Base-by-base conservation (phyloP, 2,113 vertebrate species). In the Atractosteus spatula region DNA sequence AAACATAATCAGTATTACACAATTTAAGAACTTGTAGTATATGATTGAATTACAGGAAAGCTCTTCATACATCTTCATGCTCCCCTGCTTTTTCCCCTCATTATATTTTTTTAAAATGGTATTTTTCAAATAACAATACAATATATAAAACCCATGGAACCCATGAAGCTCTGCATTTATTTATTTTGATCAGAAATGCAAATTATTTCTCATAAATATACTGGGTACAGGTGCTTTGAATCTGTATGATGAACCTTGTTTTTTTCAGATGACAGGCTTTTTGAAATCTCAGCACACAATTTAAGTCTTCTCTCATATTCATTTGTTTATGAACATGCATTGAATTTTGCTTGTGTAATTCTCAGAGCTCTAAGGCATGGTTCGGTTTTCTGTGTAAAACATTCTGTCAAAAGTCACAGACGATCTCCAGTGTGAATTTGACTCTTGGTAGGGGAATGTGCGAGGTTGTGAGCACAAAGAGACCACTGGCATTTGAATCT, bases 231-330 rank as follows among this genome's bases (percentile, higher is more conserved):
- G 62, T 43, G 16, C 62, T 17, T 41, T 65, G 8, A 43, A 16
- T 65, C 10, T 41, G 62, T 41, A 7, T 92, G 92, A 94, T 91
- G 91, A 92, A 92, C 91, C 92, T 93, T 92, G 88, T 88, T 86
- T 89, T 91, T 91, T 89, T 93, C 92, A 41, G 62, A 16, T 65
- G 62, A 65, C 0, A 65, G 13, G 17, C 10, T 29, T 65, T 7
- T 7, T 12, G 85, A 89, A 91, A 86, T 90, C 17, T 41, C 62
- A 87, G 86, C 90, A 86, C 87, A 85, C 87, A 89, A 85, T 85
- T 80, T 87, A 92, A 91, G 90, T 87, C 86, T 88, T 91, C 86
- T 91, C 91, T 87, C 91, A 94, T 92, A 93, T 93, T 94, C 90
- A 93, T 92, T 87, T 89, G 85, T 73, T 73, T 29, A 29, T 29